A percentile compares a stretch with the other conserved stretches of the same genome.
These are phyloP conservation scores for Carposina sasakii DNA, from an alignment of 1,140 invertebrate genomes.

Conservation along the genomic window DNA sequence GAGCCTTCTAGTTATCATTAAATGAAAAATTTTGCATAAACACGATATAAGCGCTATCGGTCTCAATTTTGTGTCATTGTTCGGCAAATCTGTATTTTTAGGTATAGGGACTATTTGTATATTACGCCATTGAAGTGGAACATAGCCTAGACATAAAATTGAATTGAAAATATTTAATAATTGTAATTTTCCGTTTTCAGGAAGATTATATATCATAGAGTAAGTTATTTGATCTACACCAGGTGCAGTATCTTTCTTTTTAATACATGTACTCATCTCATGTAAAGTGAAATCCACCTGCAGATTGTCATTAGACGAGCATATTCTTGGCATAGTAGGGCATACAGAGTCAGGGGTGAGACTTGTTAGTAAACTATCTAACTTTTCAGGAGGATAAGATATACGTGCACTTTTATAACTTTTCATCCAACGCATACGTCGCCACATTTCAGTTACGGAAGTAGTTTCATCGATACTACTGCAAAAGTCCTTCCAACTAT, in stretches of 20 bases:
- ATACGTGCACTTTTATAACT: too few relatives aligned
- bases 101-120: conserved; percentile 16
- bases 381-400: too few relatives aligned
- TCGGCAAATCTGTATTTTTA: background rate
- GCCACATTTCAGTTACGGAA: conserved; percentile 14
- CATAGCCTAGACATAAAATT: conserved; percentile 3
- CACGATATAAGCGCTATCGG: conserved; percentile 33
- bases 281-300: conserved; percentile 15
- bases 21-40: conserved; percentile 28
- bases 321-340: too few relatives aligned
- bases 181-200: conserved; percentile 9
- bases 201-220: conserved; percentile 30
- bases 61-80: conserved; percentile 4
- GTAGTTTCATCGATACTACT: conserved; percentile 12
- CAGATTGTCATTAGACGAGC: conserved; percentile 1
- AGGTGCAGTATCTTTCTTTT: conserved; percentile 26
- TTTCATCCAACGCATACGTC: conserved; percentile 17
- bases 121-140: conserved; percentile 17
- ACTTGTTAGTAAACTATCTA: too few relatives aligned
- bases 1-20: conserved; percentile 23
- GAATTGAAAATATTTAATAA: conserved; percentile 17
- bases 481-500: conserved; percentile 18
- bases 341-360: too few relatives aligned
- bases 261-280: conserved; percentile 24
- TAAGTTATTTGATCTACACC: conserved; percentile 28